Evolutionary conservation across 2,888 invertebrate genomes (phyloP).

Genomic region (Aphrophora alni): DNA sequence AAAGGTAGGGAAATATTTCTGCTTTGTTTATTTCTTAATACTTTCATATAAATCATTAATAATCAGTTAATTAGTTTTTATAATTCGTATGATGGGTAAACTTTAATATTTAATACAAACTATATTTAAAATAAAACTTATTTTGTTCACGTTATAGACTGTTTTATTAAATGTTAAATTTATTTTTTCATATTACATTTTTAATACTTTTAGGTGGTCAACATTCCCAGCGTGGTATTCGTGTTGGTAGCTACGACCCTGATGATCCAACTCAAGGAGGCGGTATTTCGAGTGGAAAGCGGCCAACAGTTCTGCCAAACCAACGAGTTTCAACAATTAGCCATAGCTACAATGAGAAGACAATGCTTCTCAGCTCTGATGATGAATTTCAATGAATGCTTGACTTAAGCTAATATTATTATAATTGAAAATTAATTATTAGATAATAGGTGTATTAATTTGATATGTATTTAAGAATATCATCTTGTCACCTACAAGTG

Average conservation of each 20-base stretch:
- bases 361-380: slow-evolving; percentile 93
- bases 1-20: too few species aligned
- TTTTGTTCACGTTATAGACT: too few species aligned
- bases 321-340: slow-evolving; percentile 79
- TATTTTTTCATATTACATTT: neutral
- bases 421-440: neutral
- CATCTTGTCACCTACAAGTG: too few species aligned
- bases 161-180: too few species aligned
- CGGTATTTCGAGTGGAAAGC: slow-evolving; percentile 53
- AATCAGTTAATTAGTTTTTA: too few species aligned
- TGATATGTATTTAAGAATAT: too few species aligned
- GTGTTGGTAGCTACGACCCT: slow-evolving; percentile 71
- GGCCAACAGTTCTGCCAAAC: slow-evolving; percentile 54
- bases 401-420: neutral
- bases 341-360: slow-evolving; percentile 93
- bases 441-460: neutral
- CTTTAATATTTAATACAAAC: too few species aligned
- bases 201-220: slow-evolving; percentile 57
- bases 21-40: too few species aligned
- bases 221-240: slow-evolving; percentile 69
- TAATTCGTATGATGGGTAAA: too few species aligned
- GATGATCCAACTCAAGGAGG: slow-evolving; percentile 65
- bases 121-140: too few species aligned
- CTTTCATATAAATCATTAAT: too few species aligned
- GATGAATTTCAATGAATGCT: slow-evolving; percentile 67